Percentiles rank a stretch among this genome's conserved stretches.
Evolutionary conservation across 2,888 invertebrate genomes (phyloP).

Genomic region (Resseliella maxima): DNA sequence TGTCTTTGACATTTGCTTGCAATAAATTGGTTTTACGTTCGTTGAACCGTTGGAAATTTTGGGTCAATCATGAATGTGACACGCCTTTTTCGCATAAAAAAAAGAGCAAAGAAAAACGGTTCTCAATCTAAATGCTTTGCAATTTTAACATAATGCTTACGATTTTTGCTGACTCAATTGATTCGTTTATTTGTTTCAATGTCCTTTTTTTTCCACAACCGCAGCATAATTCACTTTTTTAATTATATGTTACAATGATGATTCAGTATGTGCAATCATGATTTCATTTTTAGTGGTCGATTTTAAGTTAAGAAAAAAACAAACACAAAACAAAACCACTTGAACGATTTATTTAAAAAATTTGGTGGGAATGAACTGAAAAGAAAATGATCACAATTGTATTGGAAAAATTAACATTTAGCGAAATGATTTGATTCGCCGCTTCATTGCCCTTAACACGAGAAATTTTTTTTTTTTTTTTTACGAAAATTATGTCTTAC

Average conservation of each 20-base stretch:
- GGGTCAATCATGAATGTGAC: conserved; percentile 42
- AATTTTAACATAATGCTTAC: neutral
- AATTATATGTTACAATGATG: neutral
- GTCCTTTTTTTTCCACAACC: neutral
- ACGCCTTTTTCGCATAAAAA: conserved; percentile 53
- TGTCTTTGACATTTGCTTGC: conserved; percentile 51
- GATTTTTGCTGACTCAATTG: conserved; percentile 54
- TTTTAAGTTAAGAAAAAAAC: no score
- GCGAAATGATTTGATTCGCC: no score
- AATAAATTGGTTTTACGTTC: conserved; percentile 43
- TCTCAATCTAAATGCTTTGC: neutral
- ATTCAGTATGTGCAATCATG: neutral
- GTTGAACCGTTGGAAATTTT: conserved; percentile 19
- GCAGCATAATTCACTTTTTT: conserved; percentile 17
- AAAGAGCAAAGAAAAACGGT: neutral
- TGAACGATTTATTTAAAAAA: neutral
- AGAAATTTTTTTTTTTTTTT: no score
- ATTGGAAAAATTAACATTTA: no score
- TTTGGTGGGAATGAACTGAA: neutral
- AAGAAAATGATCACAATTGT: no score
- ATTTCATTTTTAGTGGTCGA: conserved; percentile 3
- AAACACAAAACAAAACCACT: neutral
- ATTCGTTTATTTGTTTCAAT: conserved; percentile 52
- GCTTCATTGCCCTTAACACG: no score
- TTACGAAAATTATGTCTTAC: no score